Conservation (phyloP, 2,888 invertebrate species). For the Clanis bilineata region DNA sequence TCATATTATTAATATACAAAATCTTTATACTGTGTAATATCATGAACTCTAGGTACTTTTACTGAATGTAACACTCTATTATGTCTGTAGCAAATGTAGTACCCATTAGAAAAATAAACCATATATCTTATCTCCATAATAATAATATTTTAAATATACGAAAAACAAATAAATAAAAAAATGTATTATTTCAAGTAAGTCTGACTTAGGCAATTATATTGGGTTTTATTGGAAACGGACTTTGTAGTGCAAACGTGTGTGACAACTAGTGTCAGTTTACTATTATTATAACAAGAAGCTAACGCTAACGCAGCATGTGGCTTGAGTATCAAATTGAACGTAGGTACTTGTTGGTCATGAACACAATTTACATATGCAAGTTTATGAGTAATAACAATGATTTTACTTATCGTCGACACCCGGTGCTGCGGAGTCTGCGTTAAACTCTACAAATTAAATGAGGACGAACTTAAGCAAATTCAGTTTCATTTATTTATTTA, state of each 20-base stretch:
- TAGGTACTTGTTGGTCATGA: neutral
- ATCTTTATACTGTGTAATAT: too few species aligned
- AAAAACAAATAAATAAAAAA: too few species aligned
- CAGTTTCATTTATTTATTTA: too few species aligned
- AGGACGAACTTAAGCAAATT: too few species aligned
- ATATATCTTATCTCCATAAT: neutral
- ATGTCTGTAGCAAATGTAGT: too few species aligned
- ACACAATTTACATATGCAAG: neutral
- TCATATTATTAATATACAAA: too few species aligned
- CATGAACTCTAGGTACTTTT: too few species aligned
- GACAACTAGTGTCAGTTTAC: slow-evolving; percentile 35
- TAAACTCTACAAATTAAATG: too few species aligned
- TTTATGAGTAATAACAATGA: neutral
- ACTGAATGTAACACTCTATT: too few species aligned
- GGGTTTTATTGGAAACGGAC: neutral
- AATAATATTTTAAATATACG: neutral
- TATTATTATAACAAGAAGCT: slow-evolving; percentile 30
- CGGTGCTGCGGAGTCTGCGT: too few species aligned
- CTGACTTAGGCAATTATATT: neutral
- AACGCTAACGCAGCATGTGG: slow-evolving; percentile 33
- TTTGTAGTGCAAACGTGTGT: slow-evolving; percentile 22
- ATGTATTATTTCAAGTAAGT: neutral
- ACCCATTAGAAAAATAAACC: too few species aligned
- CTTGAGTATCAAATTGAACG: slow-evolving; percentile 31
- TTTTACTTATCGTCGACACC: neutral